Conservation (phyloP, 2,797 vertebrate species). For the Chiloscyllium punctatum region DNA sequence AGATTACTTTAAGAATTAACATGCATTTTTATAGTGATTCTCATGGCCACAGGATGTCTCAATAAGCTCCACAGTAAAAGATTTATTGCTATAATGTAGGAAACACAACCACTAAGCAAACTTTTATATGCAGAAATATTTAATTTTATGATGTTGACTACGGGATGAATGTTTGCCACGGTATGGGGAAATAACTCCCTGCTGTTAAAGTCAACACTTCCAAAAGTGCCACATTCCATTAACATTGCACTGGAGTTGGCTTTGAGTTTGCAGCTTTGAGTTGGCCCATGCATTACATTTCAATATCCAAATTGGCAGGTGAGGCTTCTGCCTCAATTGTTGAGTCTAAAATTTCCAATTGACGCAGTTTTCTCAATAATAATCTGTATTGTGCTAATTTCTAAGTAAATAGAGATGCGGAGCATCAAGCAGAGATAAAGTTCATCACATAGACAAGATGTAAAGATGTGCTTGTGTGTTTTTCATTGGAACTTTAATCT, state of each 20-base stretch:
- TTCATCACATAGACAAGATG: neutral
- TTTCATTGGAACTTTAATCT: slow-evolving; percentile 19
- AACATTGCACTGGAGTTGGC: neutral
- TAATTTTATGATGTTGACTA: neutral
- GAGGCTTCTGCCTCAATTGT: neutral
- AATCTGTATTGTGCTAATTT: too few species aligned
- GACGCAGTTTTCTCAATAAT: slow-evolving; percentile 1
- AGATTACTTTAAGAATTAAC: neutral
- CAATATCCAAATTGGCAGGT: neutral
- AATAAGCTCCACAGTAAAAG: neutral
- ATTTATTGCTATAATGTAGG: neutral
- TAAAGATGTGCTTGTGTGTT: neutral
- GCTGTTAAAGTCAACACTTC: neutral
- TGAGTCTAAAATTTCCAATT: neutral
- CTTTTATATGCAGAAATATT: neutral
- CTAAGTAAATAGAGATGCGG: neutral
- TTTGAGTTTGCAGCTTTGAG: neutral
- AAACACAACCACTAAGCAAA: neutral
- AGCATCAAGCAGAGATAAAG: slow-evolving; percentile 7
- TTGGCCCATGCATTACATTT: neutral
- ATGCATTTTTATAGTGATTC: too few species aligned
- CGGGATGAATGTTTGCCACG: neutral
- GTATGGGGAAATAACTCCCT: too few species aligned
- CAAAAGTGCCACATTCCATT: neutral
- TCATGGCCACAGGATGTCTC: neutral